Evolutionary conservation across 2,797 vertebrate species (phyloP).

Genomic region (Denticeps clupeoides): DNA sequence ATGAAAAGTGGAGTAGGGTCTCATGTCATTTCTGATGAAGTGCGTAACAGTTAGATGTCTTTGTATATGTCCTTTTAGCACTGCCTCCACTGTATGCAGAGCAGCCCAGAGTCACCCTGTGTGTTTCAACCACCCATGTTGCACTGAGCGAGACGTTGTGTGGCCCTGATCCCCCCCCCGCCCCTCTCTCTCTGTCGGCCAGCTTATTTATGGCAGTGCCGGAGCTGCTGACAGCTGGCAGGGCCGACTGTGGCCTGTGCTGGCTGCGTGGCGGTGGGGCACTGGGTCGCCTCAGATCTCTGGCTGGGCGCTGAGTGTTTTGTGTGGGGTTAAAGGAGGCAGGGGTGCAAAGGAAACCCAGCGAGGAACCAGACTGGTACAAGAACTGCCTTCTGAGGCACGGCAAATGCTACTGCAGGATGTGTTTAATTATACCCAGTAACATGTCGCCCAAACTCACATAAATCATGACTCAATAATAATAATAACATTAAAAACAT

Average conservation of each 20-base stretch:
- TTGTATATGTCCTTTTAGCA: not conserved
- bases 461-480: no score
- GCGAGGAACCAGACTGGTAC: no score
- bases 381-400: no score
- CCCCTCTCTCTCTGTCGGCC: conserved; percentile 6
- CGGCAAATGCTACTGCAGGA: no score
- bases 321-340: conserved; percentile 2
- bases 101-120: no score
- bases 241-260: conserved; percentile 22
- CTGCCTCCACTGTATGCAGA: not conserved
- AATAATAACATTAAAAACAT: no score
- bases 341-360: conserved; percentile 8
- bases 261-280: conserved; percentile 19
- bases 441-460: no score
- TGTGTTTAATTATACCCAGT: no score
- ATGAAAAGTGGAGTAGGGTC: no score
- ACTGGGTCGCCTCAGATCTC: conserved; percentile 12
- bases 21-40: no score
- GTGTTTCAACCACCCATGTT: no score
- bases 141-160: no score
- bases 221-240: conserved; percentile 46
- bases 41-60: conserved; percentile 6
- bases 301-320: conserved; percentile 9
- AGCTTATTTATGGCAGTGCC: conserved; percentile 40
- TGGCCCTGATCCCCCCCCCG: conserved; percentile 8